Base-by-base conservation (phyloP, 1,140 invertebrate genomes). In the Homarus americanus region DNA sequence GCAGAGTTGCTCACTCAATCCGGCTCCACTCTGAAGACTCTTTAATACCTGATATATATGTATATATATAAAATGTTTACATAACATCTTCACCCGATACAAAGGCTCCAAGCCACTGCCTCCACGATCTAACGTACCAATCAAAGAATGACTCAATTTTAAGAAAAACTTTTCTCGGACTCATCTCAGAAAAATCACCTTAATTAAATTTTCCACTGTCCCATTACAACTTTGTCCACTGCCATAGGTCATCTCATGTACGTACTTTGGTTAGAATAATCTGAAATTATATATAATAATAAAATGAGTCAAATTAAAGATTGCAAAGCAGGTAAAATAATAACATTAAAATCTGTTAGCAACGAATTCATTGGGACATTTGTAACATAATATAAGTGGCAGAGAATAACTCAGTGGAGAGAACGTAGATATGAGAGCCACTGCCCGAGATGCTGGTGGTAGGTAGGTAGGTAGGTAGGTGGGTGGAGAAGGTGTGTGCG, bases 201-300 rank as follows among this genome's bases (percentile, higher is more conserved):
- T 10, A 10, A 58, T 58, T 58, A 58, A 58, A 58, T 20, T 28
- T 32, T 66, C 20, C 58, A 28, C n/a, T n/a, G 63, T 66, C 28
- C 63, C 63, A 66, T 66, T 66, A 28, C 24, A 7, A 28, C 32
- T n/a, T 66, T 66, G 12, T 66, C 63, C 63, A 66, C 20, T 66
- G 63, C 63, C n/a, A 66, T 28, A 66, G 24, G 32, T 66, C 24
- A 66, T 66, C 63, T 66, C 63, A 32, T 28, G 15, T 66, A 66
- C 63, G 53, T 58, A 58, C 28, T 66, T 66, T 66, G 28, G 28
- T 66, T n/a, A 66, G 63, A 66, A 66, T 66, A 66, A 66, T 66
- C 12, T 66, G 63, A 66, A 66, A 66, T 66, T 66, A 66, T 66
- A 66, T 32, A 66, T 66, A 66, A 66, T 66, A 66, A 66, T 66